phyloP scores from a whole-genome alignment of 2,888 invertebrate genomes.

The Hipparchia semele region DNA sequence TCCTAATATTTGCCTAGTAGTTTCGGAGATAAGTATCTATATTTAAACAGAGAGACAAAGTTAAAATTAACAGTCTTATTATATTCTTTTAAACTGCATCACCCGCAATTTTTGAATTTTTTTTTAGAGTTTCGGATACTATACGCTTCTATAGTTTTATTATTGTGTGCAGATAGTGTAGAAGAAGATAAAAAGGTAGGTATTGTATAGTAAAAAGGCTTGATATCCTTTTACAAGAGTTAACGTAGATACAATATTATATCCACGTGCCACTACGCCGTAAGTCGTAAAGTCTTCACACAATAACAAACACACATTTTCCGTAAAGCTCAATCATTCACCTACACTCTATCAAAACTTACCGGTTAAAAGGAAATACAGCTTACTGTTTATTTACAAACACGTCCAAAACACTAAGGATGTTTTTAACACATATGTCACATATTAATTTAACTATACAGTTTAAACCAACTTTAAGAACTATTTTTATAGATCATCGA shows the following conservation, averaged over 20 bases:
- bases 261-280: slow-evolving; percentile 5
- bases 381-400: slow-evolving; percentile 8
- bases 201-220: neutral
- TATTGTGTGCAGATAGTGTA: too few species aligned
- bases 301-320: neutral
- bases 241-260: neutral
- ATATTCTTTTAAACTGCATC: too few species aligned
- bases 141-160: too few species aligned
- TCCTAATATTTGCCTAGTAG: too few species aligned
- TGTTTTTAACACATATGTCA: slow-evolving; percentile 4
- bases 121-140: too few species aligned
- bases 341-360: neutral
- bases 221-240: neutral
- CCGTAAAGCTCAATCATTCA: neutral
- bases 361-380: neutral
- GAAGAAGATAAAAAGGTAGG: too few species aligned
- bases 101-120: too few species aligned
- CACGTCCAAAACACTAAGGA: slow-evolving; percentile 1
- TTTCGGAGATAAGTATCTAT: too few species aligned
- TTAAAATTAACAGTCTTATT: too few species aligned
- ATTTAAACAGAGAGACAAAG: too few species aligned
- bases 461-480: neutral
- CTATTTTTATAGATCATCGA: neutral
- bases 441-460: neutral
- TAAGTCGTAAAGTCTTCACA: slow-evolving; percentile 2